Evolutionary conservation across 2,797 vertebrate genomes (phyloP).

Genomic region (Rhabdomys pumilio): DNA sequence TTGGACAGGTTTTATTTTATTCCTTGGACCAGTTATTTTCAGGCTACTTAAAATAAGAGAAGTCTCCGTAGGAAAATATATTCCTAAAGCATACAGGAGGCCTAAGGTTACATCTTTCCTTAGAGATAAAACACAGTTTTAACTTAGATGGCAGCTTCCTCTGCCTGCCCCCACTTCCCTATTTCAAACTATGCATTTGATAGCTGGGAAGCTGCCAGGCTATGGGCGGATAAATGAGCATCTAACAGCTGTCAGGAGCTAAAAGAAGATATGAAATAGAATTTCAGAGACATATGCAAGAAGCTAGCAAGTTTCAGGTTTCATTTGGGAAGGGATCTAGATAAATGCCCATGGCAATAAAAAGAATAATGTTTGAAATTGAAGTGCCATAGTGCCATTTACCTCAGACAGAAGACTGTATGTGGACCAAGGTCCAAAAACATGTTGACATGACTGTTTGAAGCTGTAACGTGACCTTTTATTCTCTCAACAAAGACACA

Average conservation of each 20-base stretch:
- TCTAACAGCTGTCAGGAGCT: slow-evolving; percentile 8
- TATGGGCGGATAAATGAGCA: slow-evolving; percentile 36
- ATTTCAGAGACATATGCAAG: slow-evolving; percentile 32
- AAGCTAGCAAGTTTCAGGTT: slow-evolving; percentile 7
- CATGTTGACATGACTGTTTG: background rate
- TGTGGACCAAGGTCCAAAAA: background rate
- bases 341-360: slow-evolving; percentile 17
- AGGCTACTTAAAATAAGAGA: slow-evolving; percentile 65
- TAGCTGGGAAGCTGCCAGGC: slow-evolving; percentile 22
- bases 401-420: slow-evolving; percentile 7
- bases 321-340: slow-evolving; percentile 38
- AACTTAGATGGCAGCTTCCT: background rate
- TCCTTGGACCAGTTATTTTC: slow-evolving; percentile 54
- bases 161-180: background rate
- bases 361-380: slow-evolving; percentile 1
- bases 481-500: background rate
- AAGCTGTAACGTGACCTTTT: background rate
- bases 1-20: slow-evolving; percentile 51
- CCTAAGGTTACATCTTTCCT: slow-evolving; percentile 43
- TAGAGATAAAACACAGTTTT: slow-evolving; percentile 54
- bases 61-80: slow-evolving; percentile 63
- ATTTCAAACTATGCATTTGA: slow-evolving; percentile 52
- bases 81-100: slow-evolving; percentile 31
- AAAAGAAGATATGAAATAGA: slow-evolving; percentile 39
- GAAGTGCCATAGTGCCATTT: background rate